phyloP scores from a whole-genome alignment of 2,888 invertebrate genomes.

The Pantelozetes paolii region DNA sequence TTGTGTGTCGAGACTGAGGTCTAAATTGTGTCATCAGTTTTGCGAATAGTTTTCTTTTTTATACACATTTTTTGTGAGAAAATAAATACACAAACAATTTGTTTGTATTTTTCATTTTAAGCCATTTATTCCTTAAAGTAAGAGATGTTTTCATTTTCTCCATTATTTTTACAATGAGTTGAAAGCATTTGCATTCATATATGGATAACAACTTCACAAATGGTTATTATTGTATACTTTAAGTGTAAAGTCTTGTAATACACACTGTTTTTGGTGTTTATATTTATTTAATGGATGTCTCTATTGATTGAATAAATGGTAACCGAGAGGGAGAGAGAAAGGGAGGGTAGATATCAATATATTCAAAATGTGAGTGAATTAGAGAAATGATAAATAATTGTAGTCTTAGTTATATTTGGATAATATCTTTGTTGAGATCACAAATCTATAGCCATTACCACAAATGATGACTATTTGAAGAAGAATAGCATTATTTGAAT shows the following conservation, averaged over 20 bases:
- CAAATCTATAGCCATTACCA: too few species aligned
- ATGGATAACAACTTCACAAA: neutral
- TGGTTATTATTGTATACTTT: neutral
- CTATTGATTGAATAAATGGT: neutral
- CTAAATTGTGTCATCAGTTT: slow-evolving; percentile 13
- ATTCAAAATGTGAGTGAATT: too few species aligned
- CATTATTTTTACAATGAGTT: neutral
- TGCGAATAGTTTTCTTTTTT: neutral
- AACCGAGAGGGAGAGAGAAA: neutral
- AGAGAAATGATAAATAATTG: too few species aligned
- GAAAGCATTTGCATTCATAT: slow-evolving; percentile 12
- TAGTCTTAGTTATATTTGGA: too few species aligned
- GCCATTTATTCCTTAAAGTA: neutral
- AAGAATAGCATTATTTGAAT: too few species aligned
- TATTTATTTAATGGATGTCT: slow-evolving; percentile 17
- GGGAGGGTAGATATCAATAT: too few species aligned
- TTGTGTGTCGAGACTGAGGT: neutral
- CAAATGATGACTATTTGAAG: too few species aligned
- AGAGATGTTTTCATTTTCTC: neutral
- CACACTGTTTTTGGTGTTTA: slow-evolving; percentile 18
- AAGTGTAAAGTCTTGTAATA: slow-evolving; percentile 16
- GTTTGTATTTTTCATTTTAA: neutral
- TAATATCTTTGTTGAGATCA: too few species aligned
- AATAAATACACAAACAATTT: slow-evolving; percentile 1
- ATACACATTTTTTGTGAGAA: neutral